phyloP scores from a whole-genome alignment of 2,888 invertebrate species.

The Hybos culiciformis region DNA sequence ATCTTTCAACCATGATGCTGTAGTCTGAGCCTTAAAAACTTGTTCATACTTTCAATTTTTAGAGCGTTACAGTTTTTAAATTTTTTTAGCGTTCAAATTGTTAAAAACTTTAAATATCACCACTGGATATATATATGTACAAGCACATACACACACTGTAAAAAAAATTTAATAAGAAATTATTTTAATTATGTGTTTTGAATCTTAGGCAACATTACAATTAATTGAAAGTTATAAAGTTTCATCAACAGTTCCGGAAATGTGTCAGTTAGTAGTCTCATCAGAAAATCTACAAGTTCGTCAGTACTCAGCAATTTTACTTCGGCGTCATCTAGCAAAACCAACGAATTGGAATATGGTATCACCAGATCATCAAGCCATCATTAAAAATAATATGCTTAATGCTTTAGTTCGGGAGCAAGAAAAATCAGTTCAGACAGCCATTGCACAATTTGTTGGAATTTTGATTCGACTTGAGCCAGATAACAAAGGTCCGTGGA shows the following conservation, averaged over 20 bases:
- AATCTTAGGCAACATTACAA: conserved; percentile 48
- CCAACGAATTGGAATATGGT: conserved; percentile 51
- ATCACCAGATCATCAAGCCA: conserved; percentile 38
- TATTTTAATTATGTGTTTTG: too few relatives aligned
- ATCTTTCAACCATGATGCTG: too few relatives aligned
- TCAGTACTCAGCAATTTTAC: conserved; percentile 59
- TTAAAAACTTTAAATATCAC: too few relatives aligned
- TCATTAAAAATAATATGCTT: conserved; percentile 45
- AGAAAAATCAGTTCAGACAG: conserved; percentile 50
- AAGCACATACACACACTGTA: too few relatives aligned
- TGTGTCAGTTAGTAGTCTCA: conserved; percentile 51
- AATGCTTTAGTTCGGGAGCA: conserved; percentile 47
- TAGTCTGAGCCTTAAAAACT: too few relatives aligned
- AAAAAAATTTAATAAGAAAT: neutral
- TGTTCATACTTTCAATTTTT: too few relatives aligned
- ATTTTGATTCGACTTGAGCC: conserved; percentile 59
- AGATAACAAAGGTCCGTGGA: conserved; percentile 36
- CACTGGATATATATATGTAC: too few relatives aligned
- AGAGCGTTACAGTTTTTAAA: too few relatives aligned
- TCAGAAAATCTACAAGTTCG: conserved; percentile 51
- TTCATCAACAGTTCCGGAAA: conserved; percentile 46
- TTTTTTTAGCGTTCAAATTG: too few relatives aligned
- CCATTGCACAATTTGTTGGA: conserved; percentile 58
- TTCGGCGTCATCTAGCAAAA: conserved; percentile 52
- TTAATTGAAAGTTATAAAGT: conserved; percentile 53